Base-by-base conservation (phyloP, 1,140 invertebrate species). In the Chymomyza costata region DNA sequence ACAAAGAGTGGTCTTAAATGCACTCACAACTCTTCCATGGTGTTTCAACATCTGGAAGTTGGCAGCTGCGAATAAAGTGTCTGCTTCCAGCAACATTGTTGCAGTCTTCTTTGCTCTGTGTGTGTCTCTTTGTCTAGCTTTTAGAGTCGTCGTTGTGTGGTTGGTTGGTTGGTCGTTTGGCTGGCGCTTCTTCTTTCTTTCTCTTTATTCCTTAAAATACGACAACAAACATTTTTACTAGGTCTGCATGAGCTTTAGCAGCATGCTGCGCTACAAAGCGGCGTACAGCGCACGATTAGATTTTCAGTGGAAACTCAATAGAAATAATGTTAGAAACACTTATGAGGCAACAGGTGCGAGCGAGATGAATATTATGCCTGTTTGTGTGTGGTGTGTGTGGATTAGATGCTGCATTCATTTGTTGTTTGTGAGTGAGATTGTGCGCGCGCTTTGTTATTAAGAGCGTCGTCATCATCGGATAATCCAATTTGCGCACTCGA, bases 191-290 rank as follows among this genome's bases (percentile, higher is more conserved):
- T 80, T 80, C 73, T 82, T 82, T 65, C 65, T 46, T 34, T 47
- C 25, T 16, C 25, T 47, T 35, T 32, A 32, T 47, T 82, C 76
- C 82, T 81, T 81, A 81, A 81, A 69, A 82, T 70, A 37, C 19
- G 31, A 74, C 78, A 82, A 82, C 76, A 82, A 82, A 82, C 76
- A 82, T 82, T 82, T 82, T 60, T 82, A 82, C 76, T 78, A 82
- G 76, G 76, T 78, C 56, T 70, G 53, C 76, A 82, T 76, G 56
- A 82, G 64, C 64, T 67, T 62, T 71, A 81, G 76, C 74, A 80
- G 67, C 73, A 58, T 65, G 56, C 55, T 52, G n/a, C n/a, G n/a
- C n/a, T n/a, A n/a, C n/a, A n/a, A n/a, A n/a, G n/a, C 43, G 40
- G 16, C 13, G 38, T 52, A 51, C 17, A 51, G 41, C 41, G 49